These are phyloP conservation scores for Kryptopterus vitreolus DNA, from an alignment of 2,797 vertebrate genomes.

Conservation along the genomic window DNA sequence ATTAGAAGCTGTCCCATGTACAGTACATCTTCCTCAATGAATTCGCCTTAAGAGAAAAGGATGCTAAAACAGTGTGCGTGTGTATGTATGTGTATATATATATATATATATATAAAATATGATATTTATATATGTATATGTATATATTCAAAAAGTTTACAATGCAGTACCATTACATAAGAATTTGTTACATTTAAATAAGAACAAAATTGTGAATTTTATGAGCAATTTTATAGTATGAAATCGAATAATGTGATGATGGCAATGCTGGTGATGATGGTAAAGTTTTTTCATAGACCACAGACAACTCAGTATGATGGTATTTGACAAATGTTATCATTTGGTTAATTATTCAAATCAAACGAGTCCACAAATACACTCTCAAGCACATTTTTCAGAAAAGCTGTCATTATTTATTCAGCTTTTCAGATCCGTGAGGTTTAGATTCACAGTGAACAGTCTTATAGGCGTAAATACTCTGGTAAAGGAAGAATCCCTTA, in stretches of 20 bases:
- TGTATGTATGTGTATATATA: too few species aligned
- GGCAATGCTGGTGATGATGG: neutral
- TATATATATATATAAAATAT: too few species aligned
- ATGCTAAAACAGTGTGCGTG: neutral
- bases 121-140: neutral
- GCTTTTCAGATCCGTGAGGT: neutral
- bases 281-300: neutral
- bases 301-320: neutral
- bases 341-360: slow-evolving; percentile 9
- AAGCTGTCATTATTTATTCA: neutral
- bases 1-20: slow-evolving; percentile 42
- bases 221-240: too few species aligned
- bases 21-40: slow-evolving; percentile 43
- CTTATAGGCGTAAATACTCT: neutral
- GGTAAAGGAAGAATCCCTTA: neutral
- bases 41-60: slow-evolving; percentile 46
- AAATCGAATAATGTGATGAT: neutral
- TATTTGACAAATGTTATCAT: neutral
- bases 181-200: neutral
- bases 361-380: neutral
- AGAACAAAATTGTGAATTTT: neutral
- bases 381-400: neutral
- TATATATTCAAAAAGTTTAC: neutral
- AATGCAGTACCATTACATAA: neutral
- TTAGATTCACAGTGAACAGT: neutral